Evolutionary conservation across 2,797 vertebrate species (phyloP), one percentile per base, ranked within the genome.

Genomic region (Gambusia yucatana): DNA sequence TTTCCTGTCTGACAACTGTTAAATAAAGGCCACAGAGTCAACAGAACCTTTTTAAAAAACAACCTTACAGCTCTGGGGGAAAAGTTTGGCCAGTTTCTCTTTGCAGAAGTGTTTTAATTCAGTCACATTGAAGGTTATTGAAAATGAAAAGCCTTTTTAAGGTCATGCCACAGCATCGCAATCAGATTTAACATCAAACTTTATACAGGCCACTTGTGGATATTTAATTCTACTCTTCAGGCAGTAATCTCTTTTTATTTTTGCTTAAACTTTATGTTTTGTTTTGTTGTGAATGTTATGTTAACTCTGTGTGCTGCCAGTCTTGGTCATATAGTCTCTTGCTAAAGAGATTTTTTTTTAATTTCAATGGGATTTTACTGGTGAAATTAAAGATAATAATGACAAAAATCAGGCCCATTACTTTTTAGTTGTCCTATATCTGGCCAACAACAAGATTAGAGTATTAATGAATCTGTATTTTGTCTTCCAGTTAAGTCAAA

Each of bases 311-410:
- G 50, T 57, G 36, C 36, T 67, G 63, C 63, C 63, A 41, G 63
- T 67, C 33, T 41, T 67, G 63, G 36, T 36, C 7, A 41, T 3
- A 25, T 20, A 67, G 9, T 67, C 63, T 41, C 30, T 67, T 67
- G 63, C 5, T 22, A 67, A 41, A 67, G 36, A 67, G 8, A 67
- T 67, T 67, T 52, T 41, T 25, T 52, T 25, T 65, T 41, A 25
- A 25, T 69, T 41, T 69, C 39, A 69, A 11, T 69, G 9, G 39
- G 10, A 43, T 69, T 69, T 43, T 69, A 41, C 39, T 25, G 65
- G 39, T 69, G 65, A 69, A 69, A 41, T 50, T 69, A 69, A 69
- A n/a, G 36, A 10, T 69, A 52, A 25, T 69, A 57, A 57, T 28
- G 10, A 57, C 10, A 57, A 57, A 55, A 57, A 57, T 57, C 3